Evolutionary conservation across 2,888 invertebrate genomes (phyloP).

Genomic region (Synergus gifuensis): DNA sequence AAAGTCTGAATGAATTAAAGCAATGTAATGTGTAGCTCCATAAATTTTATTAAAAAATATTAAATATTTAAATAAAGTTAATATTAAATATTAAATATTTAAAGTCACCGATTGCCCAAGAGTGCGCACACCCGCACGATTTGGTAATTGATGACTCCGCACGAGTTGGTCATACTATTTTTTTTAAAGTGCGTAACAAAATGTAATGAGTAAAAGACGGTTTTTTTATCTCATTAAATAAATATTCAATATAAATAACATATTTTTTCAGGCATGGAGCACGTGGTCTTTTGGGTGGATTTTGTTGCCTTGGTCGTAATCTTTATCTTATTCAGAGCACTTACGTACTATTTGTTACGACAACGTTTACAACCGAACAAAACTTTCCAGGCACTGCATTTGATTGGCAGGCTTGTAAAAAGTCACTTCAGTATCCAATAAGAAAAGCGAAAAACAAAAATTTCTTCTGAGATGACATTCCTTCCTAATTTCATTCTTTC

Average conservation of each 20-base stretch:
- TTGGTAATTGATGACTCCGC: too few relatives aligned
- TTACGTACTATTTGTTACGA: conserved; percentile 86
- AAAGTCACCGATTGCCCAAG: too few relatives aligned
- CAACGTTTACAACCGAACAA: conserved; percentile 86
- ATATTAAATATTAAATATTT: too few relatives aligned
- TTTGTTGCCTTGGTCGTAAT: conserved; percentile 82
- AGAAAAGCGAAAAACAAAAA: conserved; percentile 5
- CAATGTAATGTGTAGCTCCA: too few relatives aligned
- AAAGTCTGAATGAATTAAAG: too few relatives aligned
- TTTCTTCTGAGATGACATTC: background rate
- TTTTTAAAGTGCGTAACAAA: too few relatives aligned
- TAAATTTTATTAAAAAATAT: too few relatives aligned
- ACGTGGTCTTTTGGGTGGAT: conserved; percentile 84
- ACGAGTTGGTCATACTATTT: too few relatives aligned
- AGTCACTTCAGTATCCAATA: conserved; percentile 75
- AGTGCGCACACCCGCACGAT: too few relatives aligned
- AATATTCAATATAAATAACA: conserved; percentile 12
- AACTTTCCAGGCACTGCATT: conserved; percentile 85
- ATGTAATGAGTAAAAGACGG: too few relatives aligned
- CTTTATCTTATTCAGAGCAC: conserved; percentile 82
- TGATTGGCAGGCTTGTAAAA: conserved; percentile 85
- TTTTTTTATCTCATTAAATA: conserved; percentile 3
- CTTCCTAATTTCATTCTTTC: background rate
- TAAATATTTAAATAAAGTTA: too few relatives aligned
- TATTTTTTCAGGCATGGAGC: conserved; percentile 80